These are phyloP conservation scores for Trachymyrmex cornetzi DNA, from an alignment of 1,140 invertebrate genomes.

Conservation along the genomic window DNA sequence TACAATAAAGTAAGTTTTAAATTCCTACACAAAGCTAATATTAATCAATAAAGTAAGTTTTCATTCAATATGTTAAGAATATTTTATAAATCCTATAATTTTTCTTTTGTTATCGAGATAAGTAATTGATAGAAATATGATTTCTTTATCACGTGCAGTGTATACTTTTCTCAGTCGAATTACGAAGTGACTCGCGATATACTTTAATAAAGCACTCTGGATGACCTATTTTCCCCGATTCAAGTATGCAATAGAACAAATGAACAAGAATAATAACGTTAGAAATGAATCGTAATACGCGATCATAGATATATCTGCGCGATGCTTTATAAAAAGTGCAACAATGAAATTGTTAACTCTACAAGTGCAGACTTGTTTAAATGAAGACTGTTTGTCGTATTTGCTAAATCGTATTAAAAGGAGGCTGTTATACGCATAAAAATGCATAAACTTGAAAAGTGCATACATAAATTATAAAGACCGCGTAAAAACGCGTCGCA, in stretches of 20 bases:
- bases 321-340: not conserved
- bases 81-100: not conserved
- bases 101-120: not conserved
- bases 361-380: not conserved
- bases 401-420: not conserved
- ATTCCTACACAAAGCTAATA: not conserved
- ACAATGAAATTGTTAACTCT: constrained; percentile 19
- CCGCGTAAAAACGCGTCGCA: constrained; percentile 48
- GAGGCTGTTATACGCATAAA: not conserved
- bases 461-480: constrained; percentile 40
- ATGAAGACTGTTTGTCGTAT: not conserved
- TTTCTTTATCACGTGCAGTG: not conserved
- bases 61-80: not conserved
- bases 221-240: constrained; percentile 68
- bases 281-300: not conserved
- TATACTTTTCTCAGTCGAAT: constrained; percentile 45
- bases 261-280: constrained; percentile 30
- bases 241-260: constrained; percentile 36
- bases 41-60: not conserved
- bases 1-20: not conserved
- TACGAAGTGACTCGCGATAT: constrained; percentile 39
- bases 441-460: not conserved
- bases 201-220: constrained; percentile 59
- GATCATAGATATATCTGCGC: not conserved
- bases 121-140: not conserved